Conservation (phyloP, 2,113 vertebrate genomes). For the Rattus norvegicus region DNA sequence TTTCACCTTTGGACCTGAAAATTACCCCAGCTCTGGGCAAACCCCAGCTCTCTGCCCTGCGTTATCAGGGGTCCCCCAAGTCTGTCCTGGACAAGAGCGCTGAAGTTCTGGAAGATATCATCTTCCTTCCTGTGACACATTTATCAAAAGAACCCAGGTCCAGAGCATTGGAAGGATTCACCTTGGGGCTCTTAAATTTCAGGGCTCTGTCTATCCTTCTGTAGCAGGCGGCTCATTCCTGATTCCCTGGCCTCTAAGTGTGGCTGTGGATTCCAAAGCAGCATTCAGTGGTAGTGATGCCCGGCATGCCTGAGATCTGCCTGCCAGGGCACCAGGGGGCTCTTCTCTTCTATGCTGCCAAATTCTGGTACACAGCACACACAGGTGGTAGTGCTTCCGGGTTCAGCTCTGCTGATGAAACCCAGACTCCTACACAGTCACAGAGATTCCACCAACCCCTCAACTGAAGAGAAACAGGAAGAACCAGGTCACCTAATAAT, state of each 20-base stretch:
- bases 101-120: background rate
- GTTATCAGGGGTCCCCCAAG: background rate
- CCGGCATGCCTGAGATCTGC: background rate
- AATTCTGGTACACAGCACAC: too few species aligned
- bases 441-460: background rate
- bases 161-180: background rate
- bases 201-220: background rate
- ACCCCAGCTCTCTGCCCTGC: background rate
- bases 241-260: background rate
- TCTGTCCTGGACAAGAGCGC: background rate
- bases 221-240: background rate
- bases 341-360: too few species aligned
- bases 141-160: background rate
- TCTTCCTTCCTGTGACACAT: background rate
- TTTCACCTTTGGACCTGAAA: background rate
- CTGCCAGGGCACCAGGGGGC: background rate
- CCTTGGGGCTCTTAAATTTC: background rate
- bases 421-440: too few species aligned
- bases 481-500: background rate
- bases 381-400: too few species aligned
- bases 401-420: too few species aligned
- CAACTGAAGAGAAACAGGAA: background rate
- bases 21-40: background rate
- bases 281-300: background rate
- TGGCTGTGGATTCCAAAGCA: background rate